Evolutionary conservation across 2,888 invertebrate genomes (phyloP).

Genomic region (Ophioninae sp.): DNA sequence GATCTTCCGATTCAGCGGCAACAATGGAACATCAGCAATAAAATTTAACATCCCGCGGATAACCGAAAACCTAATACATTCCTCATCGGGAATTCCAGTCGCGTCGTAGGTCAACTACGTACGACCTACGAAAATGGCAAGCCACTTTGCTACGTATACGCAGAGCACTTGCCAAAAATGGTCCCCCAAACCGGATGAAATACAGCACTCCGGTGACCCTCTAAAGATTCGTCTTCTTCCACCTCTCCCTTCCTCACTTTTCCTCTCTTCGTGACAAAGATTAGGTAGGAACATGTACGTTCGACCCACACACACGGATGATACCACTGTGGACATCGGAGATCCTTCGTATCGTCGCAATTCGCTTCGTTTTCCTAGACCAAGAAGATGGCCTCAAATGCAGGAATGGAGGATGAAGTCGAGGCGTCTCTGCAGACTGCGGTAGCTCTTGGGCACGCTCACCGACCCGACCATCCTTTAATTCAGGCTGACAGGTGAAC

Average conservation of each 20-base stretch:
- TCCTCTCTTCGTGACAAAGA: constrained; percentile 16
- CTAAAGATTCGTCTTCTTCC: constrained; percentile 43
- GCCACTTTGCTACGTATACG: constrained; percentile 36
- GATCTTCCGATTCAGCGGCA: constrained; percentile 15
- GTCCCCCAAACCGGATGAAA: constrained; percentile 45
- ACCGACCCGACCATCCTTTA: constrained; percentile 82
- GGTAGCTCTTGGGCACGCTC: constrained; percentile 64
- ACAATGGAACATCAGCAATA: constrained; percentile 22
- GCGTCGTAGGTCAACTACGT: constrained; percentile 35
- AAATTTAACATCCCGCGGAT: constrained; percentile 32
- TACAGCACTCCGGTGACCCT: constrained; percentile 56
- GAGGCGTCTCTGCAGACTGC: constrained; percentile 56
- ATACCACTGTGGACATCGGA: constrained; percentile 2
- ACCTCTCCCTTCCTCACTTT: constrained; percentile 8
- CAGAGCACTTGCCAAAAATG: constrained; percentile 51
- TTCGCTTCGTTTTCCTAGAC: constrained; percentile 44
- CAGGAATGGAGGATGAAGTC: constrained; percentile 63
- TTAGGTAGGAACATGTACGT: neutral
- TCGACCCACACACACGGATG: neutral
- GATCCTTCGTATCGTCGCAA: constrained; percentile 42
- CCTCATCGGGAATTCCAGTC: constrained; percentile 47
- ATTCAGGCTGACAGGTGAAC: constrained; percentile 84
- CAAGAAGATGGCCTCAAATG: constrained; percentile 70
- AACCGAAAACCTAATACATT: constrained; percentile 26
- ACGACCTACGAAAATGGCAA: constrained; percentile 31